Evolutionary conservation across 2,113 vertebrate genomes (phyloP).

Genomic region (Clinocottus analis): DNA sequence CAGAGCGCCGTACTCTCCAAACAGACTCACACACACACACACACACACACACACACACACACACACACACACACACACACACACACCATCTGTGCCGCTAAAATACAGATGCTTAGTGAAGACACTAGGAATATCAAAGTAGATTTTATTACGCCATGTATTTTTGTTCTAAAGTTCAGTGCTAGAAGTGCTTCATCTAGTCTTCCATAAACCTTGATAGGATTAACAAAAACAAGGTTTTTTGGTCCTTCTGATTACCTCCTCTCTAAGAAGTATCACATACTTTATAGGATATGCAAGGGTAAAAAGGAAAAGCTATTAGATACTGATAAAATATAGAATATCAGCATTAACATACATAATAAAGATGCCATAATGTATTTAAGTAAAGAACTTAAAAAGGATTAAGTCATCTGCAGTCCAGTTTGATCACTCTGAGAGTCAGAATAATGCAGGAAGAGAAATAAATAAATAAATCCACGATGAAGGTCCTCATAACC

Average conservation of each 20-base stretch:
- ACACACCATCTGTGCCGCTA: conserved; percentile 4
- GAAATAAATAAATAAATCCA: conserved; percentile 36
- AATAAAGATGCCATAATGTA: conserved; percentile 15
- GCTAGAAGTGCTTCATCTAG: conserved; percentile 38
- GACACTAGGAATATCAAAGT: conserved; percentile 22
- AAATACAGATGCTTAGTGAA: conserved; percentile 32
- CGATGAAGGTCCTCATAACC: conserved; percentile 33
- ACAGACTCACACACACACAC: conserved; percentile 25
- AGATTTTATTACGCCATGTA: conserved; percentile 26
- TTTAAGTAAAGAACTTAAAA: conserved; percentile 4
- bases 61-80: too few species aligned
- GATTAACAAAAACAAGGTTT: conserved; percentile 51
- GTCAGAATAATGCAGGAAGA: conserved; percentile 5
- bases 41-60: too few species aligned
- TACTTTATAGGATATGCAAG: conserved; percentile 16
- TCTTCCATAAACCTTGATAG: conserved; percentile 58
- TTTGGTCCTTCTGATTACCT: conserved; percentile 44
- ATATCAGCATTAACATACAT: conserved; percentile 2
- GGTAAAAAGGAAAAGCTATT: conserved; percentile 34
- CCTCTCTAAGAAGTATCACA: conserved; percentile 26
- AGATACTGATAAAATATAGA: conserved; percentile 15
- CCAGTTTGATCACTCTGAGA: conserved; percentile 12
- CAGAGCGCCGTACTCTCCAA: not conserved
- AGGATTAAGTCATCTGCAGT: conserved; percentile 3
- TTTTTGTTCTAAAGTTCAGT: conserved; percentile 40